These are phyloP conservation scores for Cardiocondyla obscurior DNA, from an alignment of 1,140 invertebrate species.

Conservation along the genomic window DNA sequence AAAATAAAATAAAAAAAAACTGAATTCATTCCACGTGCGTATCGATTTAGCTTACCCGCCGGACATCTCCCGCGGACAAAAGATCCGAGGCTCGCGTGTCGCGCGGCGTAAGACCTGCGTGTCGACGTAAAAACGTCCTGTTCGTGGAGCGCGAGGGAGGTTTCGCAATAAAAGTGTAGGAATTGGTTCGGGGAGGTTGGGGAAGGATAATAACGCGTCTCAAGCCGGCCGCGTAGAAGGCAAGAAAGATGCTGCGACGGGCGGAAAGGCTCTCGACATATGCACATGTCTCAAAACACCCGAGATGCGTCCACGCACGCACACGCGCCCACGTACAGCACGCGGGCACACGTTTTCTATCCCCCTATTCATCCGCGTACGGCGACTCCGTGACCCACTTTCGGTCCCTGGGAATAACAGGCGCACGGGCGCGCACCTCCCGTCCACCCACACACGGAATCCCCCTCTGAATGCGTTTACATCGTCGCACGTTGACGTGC, in stretches of 20 bases:
- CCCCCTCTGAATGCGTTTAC: slow-evolving; percentile 14
- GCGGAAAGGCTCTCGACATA: slow-evolving; percentile 37
- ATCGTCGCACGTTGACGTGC: slow-evolving; percentile 37
- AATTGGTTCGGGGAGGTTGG: slow-evolving; percentile 17
- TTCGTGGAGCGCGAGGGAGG: neutral
- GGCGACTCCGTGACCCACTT: slow-evolving; percentile 72
- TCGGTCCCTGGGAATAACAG: slow-evolving; percentile 68
- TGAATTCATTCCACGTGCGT: neutral
- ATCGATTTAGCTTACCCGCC: neutral
- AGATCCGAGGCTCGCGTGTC: neutral
- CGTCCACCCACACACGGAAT: slow-evolving; percentile 67
- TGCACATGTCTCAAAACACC: slow-evolving; percentile 8
- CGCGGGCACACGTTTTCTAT: slow-evolving; percentile 61
- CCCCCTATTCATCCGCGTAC: slow-evolving; percentile 68
- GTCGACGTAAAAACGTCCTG: neutral
- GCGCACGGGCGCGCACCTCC: slow-evolving; percentile 23
- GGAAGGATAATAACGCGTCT: slow-evolving; percentile 30
- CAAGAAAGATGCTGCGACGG: slow-evolving; percentile 1
- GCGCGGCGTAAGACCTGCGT: neutral
- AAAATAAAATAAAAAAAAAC: no score
- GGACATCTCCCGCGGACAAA: neutral
- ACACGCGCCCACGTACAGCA: neutral
- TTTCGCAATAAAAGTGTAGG: neutral
- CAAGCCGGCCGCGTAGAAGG: neutral
- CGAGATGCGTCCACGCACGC: neutral